These are phyloP conservation scores for Pungitius pungitius DNA, from an alignment of 2,113 vertebrate genomes.

Conservation along the genomic window DNA sequence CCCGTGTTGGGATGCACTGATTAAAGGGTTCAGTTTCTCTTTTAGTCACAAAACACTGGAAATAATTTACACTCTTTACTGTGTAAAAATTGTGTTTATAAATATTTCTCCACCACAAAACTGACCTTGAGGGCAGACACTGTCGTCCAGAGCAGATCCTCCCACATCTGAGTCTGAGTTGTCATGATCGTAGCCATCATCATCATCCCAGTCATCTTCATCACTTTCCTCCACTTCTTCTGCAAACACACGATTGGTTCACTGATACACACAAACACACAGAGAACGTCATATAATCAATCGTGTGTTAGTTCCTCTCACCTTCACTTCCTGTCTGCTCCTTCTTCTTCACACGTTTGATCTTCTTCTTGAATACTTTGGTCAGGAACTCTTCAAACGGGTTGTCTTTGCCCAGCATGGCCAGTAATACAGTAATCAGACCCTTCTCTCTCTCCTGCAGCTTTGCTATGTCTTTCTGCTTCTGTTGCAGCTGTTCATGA, in stretches of 20 bases:
- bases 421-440: slow-evolving; percentile 80
- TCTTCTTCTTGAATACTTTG: slow-evolving; percentile 87
- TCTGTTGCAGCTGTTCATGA: slow-evolving; percentile 83
- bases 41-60: no score
- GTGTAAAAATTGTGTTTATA: not conserved
- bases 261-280: not conserved
- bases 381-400: slow-evolving; percentile 87
- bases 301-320: slow-evolving; percentile 1
- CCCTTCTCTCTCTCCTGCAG: slow-evolving; percentile 85
- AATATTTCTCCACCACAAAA: not conserved
- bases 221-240: no score
- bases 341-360: slow-evolving; percentile 81
- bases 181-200: slow-evolving; percentile 78
- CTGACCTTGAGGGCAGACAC: slow-evolving; percentile 84
- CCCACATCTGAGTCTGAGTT: slow-evolving; percentile 77
- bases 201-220: slow-evolving; percentile 82
- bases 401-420: slow-evolving; percentile 87
- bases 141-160: slow-evolving; percentile 75
- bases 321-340: slow-evolving; percentile 63
- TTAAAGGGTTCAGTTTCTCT: not conserved
- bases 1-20: not conserved
- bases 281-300: slow-evolving; percentile 1
- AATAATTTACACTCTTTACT: not conserved
- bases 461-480: slow-evolving; percentile 78
- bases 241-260: slow-evolving; percentile 54